Evolutionary conservation across 2,888 invertebrate genomes (phyloP), one percentile per base, ranked within the genome.

Genomic region (Dolichopus griseipennis): DNA sequence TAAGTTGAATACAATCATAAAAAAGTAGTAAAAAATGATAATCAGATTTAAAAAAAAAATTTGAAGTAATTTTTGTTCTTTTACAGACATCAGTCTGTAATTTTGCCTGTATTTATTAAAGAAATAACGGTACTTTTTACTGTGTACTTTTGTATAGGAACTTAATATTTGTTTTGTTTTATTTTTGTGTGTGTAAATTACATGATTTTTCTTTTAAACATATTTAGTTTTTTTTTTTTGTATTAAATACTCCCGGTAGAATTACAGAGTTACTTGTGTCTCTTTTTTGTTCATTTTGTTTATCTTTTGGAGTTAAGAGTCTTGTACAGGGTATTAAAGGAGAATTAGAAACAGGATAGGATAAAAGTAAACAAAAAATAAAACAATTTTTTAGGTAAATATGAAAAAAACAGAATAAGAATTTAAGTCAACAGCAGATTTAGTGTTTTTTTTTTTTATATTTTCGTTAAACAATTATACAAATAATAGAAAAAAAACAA

Each of bases 351-450:
- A 18, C 52, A 52, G n/a, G 15, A 52, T 18, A 52, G 52, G 41
- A 41, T 41, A n/a, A 52, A 52, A 52, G n/a, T 52, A 18, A 18
- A 27, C 5, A 27, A 27, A 27, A 27, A 27, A 27, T 27, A 27
- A 27, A 27, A 27, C 27, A 27, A 27, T 27, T 27, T 52, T 52
- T 18, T 18, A n/a, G 15, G n/a, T 52, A n/a, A 52, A 52, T 52
- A 52, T 52, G 52, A 52, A 52, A 52, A 52, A 18, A 18, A 18
- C 18, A 52, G 37, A 52, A 52, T 52, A 52, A 52, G 52, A 52
- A 52, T 52, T 52, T 18, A 52, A 52, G 52, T 52, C 52, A 52
- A 52, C 15, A 52, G 52, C 52, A 52, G 52, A 52, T 52, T 52
- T 18, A 52, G 9, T 52, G n/a, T 52, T 52, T 6, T 52, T 18